Base-by-base conservation (phyloP, 2,113 vertebrate genomes). In the Phrynocephalus versicolor region DNA sequence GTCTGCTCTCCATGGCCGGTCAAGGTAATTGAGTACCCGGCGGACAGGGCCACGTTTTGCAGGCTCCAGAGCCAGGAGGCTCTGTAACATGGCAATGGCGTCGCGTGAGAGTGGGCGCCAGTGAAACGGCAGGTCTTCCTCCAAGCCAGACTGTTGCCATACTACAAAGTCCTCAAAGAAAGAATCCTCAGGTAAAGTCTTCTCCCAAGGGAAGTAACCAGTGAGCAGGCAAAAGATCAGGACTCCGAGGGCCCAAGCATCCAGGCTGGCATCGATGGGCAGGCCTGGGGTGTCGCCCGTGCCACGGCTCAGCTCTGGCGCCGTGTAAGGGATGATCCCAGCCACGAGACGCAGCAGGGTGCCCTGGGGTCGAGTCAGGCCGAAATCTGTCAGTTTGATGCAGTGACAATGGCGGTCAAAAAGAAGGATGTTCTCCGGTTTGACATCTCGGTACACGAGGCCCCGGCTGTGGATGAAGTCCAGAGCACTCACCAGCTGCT, bases 221-320 rank as follows among this genome's bases (percentile, higher is more conserved):
- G 97, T 98, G 62, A 98, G 97, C 27, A 98, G 96, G 90, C 97
- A 98, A 92, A 98, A 98, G 72, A 98, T 95, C 60, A 98, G 94
- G 65, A 98, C 97, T 0, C 96, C 98, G 18, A 98, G 97, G 0
- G 98, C 97, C 97, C 97, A 98, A 3, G 97, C 97, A 82, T 98
- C 98, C 86, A 98, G 94, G 85, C 96, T 96, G 0, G 97, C 97
- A 86, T 98, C 96, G 71, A 98, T 97, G n/a, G 96, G 95, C 18
- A 98, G 96, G 5, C 97, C 94, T 91, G 95, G 27, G 0, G 94
- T 58, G 30, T 94, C 76, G n/a, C 95, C 96, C 0, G 94, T 95
- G 25, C 97, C 94, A 10, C 95, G 96, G 84, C 84, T 86, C 65
- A 98, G 96, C 93, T 98, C 98, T 0, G 97, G 98, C 25, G 97